These are phyloP conservation scores for Tethya wilhelma DNA, from an alignment of 37 sponge, comb jelly and placozoan species.

Conservation along the genomic window DNA sequence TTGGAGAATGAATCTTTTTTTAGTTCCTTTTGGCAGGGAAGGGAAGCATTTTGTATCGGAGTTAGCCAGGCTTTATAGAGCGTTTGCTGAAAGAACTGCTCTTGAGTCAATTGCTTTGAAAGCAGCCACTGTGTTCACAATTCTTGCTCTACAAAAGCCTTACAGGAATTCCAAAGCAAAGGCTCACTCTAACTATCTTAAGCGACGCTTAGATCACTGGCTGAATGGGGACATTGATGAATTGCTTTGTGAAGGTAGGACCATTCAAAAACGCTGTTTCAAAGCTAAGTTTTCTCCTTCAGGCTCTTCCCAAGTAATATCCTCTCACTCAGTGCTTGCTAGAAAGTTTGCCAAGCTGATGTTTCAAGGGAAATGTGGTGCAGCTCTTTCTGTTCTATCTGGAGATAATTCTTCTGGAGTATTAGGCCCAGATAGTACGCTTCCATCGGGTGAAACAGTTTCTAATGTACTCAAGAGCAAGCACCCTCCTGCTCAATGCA, in stretches of 20 bases:
- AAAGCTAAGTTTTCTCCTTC: not conserved
- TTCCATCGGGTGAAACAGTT: too few species aligned
- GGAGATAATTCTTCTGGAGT: too few species aligned
- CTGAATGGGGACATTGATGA: slow-evolving; percentile 9
- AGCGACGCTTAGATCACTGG: slow-evolving; percentile 26
- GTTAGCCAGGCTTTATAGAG: slow-evolving; percentile 24
- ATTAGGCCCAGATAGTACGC: too few species aligned
- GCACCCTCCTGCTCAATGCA: too few species aligned
- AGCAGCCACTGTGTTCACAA: slow-evolving; percentile 24
- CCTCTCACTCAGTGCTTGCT: too few species aligned
- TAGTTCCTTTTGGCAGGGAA: slow-evolving; percentile 24
- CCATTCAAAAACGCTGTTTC: slow-evolving; percentile 22
- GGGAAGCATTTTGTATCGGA: slow-evolving; percentile 25
- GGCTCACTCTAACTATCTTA: slow-evolving; percentile 7
- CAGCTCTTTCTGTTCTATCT: too few species aligned
- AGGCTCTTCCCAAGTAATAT: too few species aligned
- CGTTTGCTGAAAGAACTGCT: slow-evolving; percentile 26
- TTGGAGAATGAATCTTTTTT: slow-evolving; percentile 30
- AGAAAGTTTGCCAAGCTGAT: not conserved
- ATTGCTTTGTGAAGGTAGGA: slow-evolving; percentile 24
- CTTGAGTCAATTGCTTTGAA: slow-evolving; percentile 36
- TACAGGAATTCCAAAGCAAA: slow-evolving; percentile 30
- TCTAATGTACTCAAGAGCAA: too few species aligned
- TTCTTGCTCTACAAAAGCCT: slow-evolving; percentile 10
- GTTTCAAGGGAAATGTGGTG: not conserved